Evolutionary conservation across 2,113 vertebrate species (phyloP).

Genomic region (Calcarius ornatus): DNA sequence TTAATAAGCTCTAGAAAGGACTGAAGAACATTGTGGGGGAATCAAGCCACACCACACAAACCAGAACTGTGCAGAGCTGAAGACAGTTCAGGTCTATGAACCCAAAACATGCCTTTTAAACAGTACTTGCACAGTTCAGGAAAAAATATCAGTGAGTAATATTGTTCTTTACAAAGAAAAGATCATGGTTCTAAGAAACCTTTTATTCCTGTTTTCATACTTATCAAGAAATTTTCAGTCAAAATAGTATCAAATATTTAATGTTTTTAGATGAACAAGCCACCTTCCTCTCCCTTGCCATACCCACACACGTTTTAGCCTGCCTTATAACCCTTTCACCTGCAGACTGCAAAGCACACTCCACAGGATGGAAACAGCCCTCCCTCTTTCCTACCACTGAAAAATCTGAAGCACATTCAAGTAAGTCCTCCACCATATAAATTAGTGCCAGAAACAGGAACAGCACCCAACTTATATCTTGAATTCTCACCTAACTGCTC

Average conservation of each 20-base stretch:
- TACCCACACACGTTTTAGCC: background rate
- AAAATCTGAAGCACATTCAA: constrained; percentile 35
- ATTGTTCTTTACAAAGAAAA: background rate
- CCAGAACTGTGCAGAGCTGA: background rate
- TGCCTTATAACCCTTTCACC: background rate
- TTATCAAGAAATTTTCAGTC: background rate
- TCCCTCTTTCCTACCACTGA: background rate
- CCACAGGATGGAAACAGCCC: background rate
- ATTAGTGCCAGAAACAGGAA: background rate
- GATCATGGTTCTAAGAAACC: background rate
- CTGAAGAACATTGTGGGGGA: background rate
- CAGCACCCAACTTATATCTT: background rate
- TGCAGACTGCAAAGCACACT: constrained; percentile 40
- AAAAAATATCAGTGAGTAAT: background rate
- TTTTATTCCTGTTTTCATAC: background rate
- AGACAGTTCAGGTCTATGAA: background rate
- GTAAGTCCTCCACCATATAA: background rate
- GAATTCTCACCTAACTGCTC: background rate
- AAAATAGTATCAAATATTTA: background rate
- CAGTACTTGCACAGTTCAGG: background rate
- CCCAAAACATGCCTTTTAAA: background rate
- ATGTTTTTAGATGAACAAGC: background rate
- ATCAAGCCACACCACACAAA: background rate
- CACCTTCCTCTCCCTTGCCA: background rate
- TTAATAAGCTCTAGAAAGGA: background rate